Base-by-base conservation (phyloP, 2,797 vertebrate genomes). In the Platyrinchus mystaceus region DNA sequence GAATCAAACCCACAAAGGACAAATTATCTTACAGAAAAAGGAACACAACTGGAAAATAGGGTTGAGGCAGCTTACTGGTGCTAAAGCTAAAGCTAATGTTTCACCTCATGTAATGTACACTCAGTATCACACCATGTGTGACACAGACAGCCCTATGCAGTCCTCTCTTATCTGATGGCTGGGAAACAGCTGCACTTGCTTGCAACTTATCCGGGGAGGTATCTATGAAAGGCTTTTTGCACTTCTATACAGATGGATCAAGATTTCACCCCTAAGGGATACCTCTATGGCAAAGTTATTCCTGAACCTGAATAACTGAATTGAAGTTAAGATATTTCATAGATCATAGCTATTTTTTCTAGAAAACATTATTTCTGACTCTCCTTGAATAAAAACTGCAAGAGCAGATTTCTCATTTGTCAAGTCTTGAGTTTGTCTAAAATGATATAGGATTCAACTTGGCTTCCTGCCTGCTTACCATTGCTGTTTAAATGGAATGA, bases 101-200 rank as follows among this genome's bases (percentile, higher is more conserved):
- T 59, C 14, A 24, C 5, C 6, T 7, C 16, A 27, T 13, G 15
- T 37, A 64, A 47, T 5, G 9, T 18, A 23, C 16, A 21, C 3
- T 53, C 24, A 37, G 16, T 21, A 28, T 82, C 12, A 6, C 32
- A 21, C 1, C 0, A 11, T 34, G 15, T 32, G 13, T 0, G 1
- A 12, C n/a, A 47, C 0, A 63, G 30, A 21, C 12, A 64, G 2
- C 6, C 2, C 9, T n/a, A 2, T 59, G 16, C 13, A 67, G 10
- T 17, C 14, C 13, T 71, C 18, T 59, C 37, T 24, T 52, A 30
- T 17, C 7, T 70, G 21, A 15, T 37, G 12, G 22, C 30, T 47
- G 44, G 16, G 19, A 6, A 84, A 13, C 34, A 68, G 44, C 11
- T 84, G 56, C 30, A 28, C 5, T 67, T 73, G 15, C 32, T 79